Conservation (phyloP, 1,140 invertebrate genomes). For the Papilio xuthus region DNA sequence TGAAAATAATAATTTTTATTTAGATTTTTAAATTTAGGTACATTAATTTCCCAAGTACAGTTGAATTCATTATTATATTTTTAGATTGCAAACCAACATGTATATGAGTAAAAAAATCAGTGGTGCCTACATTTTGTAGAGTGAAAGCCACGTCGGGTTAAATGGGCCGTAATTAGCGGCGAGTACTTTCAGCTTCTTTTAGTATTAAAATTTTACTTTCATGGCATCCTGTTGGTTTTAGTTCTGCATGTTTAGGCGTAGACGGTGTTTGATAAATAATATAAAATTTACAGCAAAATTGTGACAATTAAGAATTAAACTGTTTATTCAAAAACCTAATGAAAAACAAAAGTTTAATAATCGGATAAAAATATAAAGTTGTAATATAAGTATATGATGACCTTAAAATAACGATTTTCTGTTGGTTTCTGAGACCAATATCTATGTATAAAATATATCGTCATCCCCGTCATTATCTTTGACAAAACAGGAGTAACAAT, state of each 20-base stretch:
- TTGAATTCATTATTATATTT: neutral
- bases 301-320: neutral
- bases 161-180: conserved; percentile 11
- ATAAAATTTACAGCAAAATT: neutral
- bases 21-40: neutral
- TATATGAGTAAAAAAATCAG: neutral
- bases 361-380: no score
- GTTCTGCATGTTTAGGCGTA: neutral
- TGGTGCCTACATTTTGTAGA: neutral
- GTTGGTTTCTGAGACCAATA: no score
- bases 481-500: no score
- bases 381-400: no score
- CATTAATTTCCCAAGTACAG: neutral
- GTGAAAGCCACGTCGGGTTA: conserved; percentile 1
- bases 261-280: neutral
- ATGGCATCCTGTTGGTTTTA: neutral
- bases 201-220: neutral
- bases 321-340: neutral
- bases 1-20: no score
- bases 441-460: no score
- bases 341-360: no score
- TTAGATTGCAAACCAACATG: neutral
- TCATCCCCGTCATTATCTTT: no score
- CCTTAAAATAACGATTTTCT: no score
- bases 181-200: conserved; percentile 7